Base-by-base conservation (phyloP, 2,797 vertebrate genomes). In the Nyctalus aviator region DNA sequence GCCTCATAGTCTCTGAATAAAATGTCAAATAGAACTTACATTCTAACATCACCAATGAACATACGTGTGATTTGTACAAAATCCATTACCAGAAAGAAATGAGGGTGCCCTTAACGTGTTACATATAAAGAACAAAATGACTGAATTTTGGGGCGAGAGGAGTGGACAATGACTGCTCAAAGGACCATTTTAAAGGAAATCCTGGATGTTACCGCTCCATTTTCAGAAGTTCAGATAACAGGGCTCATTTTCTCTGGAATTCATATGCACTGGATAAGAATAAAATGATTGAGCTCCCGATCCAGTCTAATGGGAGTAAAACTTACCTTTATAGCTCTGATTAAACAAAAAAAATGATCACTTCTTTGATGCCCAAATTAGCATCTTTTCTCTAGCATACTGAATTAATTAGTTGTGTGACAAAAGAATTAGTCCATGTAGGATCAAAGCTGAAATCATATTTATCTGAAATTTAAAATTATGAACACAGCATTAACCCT, bases 361-460 rank as follows among this genome's bases (percentile, higher is more conserved):
- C 97, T 97, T 98, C 98, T 98, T 98, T 98, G 98, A 98, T 98
- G 98, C 98, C 91, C 95, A 98, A 98, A 98, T 98, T 98, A 98
- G 98, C 97, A 98, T 98, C 97, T 98, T 98, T 98, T 98, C 96
- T 98, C 93, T 96, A 97, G 96, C 97, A 98, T 96, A 97, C 97
- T 97, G 98, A 98, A 98, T 98, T 98, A 98, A 98, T 98, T 98
- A 98, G 96, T 97, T 97, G 96, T 98, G 97, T 98, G 98, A 98
- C 98, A 98, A 98, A 98, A 98, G 98, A 98, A 98, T 98, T 98
- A 98, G 98, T 98, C 96, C 97, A 98, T 97, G 98, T 98, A 98
- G 97, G 98, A 98, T 98, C 98, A 98, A 98, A 98, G 98, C 97
- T 96, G 95, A 98, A 98, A 97, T 96, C 97, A 94, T 98, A 98